phyloP scores from a whole-genome alignment of 2,888 invertebrate species.

The Proisotoma minuta region DNA sequence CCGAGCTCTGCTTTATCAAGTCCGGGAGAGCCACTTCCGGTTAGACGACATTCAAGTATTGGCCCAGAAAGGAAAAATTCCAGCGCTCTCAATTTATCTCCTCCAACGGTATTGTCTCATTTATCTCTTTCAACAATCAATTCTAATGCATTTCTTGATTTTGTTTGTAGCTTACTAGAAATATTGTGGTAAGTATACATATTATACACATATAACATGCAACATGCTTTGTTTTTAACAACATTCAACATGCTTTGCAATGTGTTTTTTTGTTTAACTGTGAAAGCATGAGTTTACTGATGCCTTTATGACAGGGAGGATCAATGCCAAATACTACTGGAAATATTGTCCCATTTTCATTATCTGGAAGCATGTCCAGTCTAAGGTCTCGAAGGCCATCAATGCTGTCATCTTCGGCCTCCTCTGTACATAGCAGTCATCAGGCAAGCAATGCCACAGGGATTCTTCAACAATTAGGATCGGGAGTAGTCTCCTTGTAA shows the following conservation, averaged over 20 bases:
- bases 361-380: conserved; percentile 73
- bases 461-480: conserved; percentile 80
- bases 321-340: conserved; percentile 83
- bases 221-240: too few relatives aligned
- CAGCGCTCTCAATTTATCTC: conserved; percentile 63
- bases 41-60: conserved; percentile 83
- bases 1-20: conserved; percentile 82
- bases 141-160: background rate
- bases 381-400: conserved; percentile 58
- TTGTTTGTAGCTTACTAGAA: conserved; percentile 11
- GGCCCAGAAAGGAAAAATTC: conserved; percentile 67
- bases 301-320: conserved; percentile 62
- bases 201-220: too few relatives aligned
- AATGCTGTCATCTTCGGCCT: conserved; percentile 48
- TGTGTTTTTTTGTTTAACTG: background rate
- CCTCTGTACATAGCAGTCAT: conserved; percentile 49
- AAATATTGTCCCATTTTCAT: conserved; percentile 65
- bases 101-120: conserved; percentile 77
- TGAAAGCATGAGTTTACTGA: background rate
- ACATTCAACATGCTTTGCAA: too few relatives aligned
- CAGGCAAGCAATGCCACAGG: conserved; percentile 58
- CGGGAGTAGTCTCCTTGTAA: conserved; percentile 77
- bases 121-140: background rate
- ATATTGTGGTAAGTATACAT: conserved; percentile 6
- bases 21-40: conserved; percentile 65